These are phyloP conservation scores for Dendrocincla fuliginosa DNA, from an alignment of 2,797 vertebrate species.

Conservation along the genomic window DNA sequence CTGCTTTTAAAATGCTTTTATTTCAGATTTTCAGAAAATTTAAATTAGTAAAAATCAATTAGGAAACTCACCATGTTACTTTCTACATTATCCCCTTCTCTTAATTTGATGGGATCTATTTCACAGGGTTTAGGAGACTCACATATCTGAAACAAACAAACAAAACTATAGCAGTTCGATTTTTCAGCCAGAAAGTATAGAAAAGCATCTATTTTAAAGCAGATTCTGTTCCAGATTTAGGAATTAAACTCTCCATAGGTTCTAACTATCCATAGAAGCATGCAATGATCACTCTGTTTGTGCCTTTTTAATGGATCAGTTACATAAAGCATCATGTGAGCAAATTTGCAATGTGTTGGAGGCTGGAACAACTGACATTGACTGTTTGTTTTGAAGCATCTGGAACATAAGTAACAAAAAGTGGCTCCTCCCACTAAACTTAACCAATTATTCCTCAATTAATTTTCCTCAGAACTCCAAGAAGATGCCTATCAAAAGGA, in stretches of 20 bases:
- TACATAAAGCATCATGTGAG: not conserved
- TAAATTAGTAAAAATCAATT: not conserved
- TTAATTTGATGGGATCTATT: conserved; percentile 94
- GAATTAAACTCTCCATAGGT: not conserved
- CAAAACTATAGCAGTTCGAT: not conserved
- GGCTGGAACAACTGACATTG: not conserved
- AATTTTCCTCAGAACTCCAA: not conserved
- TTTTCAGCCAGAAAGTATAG: not conserved
- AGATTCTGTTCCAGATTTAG: not conserved
- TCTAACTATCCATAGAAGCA: not conserved
- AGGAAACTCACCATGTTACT: conserved; percentile 88
- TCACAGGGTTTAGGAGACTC: conserved; percentile 96
- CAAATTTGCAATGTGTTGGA: not conserved
- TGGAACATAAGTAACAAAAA: not conserved
- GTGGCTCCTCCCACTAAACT: not conserved
- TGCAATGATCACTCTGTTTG: not conserved
- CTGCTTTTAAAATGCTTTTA: not conserved
- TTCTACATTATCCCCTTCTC: conserved; percentile 94
- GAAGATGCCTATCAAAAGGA: not conserved
- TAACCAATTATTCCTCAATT: not conserved
- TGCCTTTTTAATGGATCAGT: not conserved
- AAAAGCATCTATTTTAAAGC: not conserved
- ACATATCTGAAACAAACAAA: conserved; percentile 85
- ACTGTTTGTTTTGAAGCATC: not conserved
- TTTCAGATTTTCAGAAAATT: not conserved